Conservation (phyloP, 2,113 vertebrate species). For the Elachura formosa region DNA sequence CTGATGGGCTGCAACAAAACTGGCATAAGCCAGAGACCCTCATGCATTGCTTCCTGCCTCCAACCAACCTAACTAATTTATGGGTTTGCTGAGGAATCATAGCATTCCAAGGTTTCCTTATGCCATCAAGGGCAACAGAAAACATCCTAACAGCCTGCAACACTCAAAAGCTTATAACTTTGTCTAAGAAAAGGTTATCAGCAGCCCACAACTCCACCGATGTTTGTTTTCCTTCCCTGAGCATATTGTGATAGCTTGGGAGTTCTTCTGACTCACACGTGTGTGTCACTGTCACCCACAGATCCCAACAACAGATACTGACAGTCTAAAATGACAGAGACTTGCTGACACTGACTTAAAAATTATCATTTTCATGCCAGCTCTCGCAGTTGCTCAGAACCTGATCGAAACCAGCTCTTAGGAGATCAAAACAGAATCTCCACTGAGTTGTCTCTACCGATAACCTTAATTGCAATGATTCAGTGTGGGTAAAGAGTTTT, state of each 20-base stretch:
- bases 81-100: neutral
- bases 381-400: neutral
- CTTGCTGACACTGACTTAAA: constrained; percentile 43
- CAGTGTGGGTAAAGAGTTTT: neutral
- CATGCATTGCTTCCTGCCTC: neutral
- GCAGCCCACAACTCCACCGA: neutral
- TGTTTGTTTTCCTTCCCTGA: constrained; percentile 48
- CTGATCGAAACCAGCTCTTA: neutral
- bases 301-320: constrained; percentile 52
- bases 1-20: neutral
- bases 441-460: neutral
- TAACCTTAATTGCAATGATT: constrained; percentile 9
- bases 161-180: neutral
- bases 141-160: neutral
- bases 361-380: neutral
- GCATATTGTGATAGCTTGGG: neutral
- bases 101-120: neutral
- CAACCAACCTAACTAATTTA: neutral
- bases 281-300: constrained; percentile 58
- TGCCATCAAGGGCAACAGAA: neutral
- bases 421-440: constrained; percentile 24
- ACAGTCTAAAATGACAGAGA: constrained; percentile 29
- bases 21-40: neutral
- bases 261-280: constrained; percentile 34
- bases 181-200: constrained; percentile 41